Base-by-base conservation (phyloP, 2,113 vertebrate species). In the Microtus richardsoni region DNA sequence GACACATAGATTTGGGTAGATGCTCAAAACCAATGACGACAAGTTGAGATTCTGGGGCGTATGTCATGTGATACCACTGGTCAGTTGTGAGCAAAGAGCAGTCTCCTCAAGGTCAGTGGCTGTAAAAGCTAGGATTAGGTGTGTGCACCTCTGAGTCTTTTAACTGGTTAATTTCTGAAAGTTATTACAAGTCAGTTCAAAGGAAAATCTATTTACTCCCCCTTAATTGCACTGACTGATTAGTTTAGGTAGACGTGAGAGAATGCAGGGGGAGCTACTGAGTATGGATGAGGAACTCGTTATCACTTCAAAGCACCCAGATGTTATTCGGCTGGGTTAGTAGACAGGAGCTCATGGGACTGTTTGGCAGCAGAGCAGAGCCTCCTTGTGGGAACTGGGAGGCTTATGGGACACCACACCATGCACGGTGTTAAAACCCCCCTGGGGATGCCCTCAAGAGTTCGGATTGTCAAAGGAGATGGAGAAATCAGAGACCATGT, bases 201-300 rank as follows among this genome's bases (percentile, higher is more conserved):
- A 94, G 88, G 41, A 82, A 89, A 95, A 90, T 94, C 58, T 70
- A 17, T 88, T 21, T 52, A 22, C 44, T 93, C 28, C 44, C 87
- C 54, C 36, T 79, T 95, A 52, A 91, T 89, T 90, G 14, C 75
- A 92, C 88, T 95, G 94, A 49, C 36, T 49, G 30, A 84, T 64
- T 80, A 47, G 47, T 47, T 7, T 47, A 93, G 58, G 74, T 16
- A 60, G 91, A 96, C 47, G 4, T n/a, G 26, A 83, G 52, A 52
- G 64, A 47, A 91, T 41, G 4, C 39, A 60, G 83, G 39, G 71
- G 94, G n/a, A 52, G 22, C 30, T 95, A 26, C 87, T 93, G 75
- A 75, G 58, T 88, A 84, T 52, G 24, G 5, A 24, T 84, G 85
- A 90, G 91, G 87, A 94, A 91, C 91, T 89, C 93, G 95, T 93